Evolutionary conservation across 1,140 invertebrate genomes (phyloP).

Genomic region (Hesperophylax magnus): DNA sequence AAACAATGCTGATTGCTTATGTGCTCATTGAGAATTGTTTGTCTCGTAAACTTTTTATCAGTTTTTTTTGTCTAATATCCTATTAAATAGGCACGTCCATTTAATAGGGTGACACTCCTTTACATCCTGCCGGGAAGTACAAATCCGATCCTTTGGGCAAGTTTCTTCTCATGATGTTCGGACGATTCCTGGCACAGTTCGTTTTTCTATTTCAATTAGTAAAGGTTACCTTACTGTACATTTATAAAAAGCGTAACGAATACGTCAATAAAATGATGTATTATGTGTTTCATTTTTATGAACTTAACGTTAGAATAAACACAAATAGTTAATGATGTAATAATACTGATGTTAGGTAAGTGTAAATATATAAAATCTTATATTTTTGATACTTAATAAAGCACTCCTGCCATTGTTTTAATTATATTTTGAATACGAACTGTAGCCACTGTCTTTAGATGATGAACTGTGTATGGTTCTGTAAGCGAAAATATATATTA

Average conservation of each 20-base stretch:
- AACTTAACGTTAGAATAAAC: not conserved
- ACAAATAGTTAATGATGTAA: constrained; percentile 10
- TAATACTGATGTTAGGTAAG: constrained; percentile 33
- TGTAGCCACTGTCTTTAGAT: constrained; percentile 53
- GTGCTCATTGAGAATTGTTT: not conserved
- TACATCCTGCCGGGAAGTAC: not conserved
- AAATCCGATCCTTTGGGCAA: constrained; percentile 13
- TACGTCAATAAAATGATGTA: too few species aligned
- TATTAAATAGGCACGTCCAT: constrained; percentile 3
- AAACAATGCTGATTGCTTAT: too few species aligned
- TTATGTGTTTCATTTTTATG: not conserved
- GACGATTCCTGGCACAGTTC: constrained; percentile 1
- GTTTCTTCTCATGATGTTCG: not conserved
- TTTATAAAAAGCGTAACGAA: too few species aligned
- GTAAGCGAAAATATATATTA: constrained; percentile 39
- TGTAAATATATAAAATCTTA: constrained; percentile 28
- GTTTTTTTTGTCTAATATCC: constrained; percentile 26
- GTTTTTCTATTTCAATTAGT: not conserved
- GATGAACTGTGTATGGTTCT: constrained; percentile 56
- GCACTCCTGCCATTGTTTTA: not conserved
- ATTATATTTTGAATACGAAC: constrained; percentile 54
- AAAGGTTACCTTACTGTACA: too few species aligned
- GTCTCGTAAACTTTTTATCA: constrained; percentile 2
- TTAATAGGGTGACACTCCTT: constrained; percentile 6
- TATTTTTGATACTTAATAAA: constrained; percentile 8